phyloP scores from a whole-genome alignment of 2,797 vertebrate genomes.

The Phyllotis vaccarum region DNA sequence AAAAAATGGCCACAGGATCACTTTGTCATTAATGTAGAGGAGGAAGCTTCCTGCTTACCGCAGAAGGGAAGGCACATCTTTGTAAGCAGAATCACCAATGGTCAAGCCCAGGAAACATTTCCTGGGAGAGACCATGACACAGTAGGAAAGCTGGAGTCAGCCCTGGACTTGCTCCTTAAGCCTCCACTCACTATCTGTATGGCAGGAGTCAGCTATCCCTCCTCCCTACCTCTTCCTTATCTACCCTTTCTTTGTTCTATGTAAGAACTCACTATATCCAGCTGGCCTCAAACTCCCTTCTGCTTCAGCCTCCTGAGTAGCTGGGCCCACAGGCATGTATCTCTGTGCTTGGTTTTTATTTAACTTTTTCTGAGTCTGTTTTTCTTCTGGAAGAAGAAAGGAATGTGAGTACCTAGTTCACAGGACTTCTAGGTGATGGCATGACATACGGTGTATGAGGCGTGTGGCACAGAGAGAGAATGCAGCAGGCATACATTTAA shows the following conservation, averaged over 20 bases:
- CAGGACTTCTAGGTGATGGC: neutral
- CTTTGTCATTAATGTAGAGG: neutral
- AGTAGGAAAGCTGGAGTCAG: neutral
- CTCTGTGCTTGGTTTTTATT: neutral
- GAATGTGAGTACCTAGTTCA: neutral
- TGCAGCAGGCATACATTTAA: neutral
- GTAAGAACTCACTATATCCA: neutral
- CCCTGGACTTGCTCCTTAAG: neutral
- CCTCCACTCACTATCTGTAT: neutral
- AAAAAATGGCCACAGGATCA: neutral
- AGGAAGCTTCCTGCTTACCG: neutral
- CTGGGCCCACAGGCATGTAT: neutral
- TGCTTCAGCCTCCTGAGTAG: neutral
- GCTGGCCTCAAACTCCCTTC: neutral
- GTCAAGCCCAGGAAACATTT: neutral
- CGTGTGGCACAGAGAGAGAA: neutral
- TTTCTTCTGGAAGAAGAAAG: slow-evolving; percentile 42
- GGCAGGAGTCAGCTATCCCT: neutral
- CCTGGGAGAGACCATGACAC: neutral
- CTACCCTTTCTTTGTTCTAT: neutral
- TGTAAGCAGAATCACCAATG: neutral
- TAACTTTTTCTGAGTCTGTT: slow-evolving; percentile 24
- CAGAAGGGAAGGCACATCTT: neutral
- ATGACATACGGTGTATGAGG: neutral
- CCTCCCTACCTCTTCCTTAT: no score